phyloP scores from a whole-genome alignment of 2,113 vertebrate genomes.

The Hemibagrus wyckioides region DNA sequence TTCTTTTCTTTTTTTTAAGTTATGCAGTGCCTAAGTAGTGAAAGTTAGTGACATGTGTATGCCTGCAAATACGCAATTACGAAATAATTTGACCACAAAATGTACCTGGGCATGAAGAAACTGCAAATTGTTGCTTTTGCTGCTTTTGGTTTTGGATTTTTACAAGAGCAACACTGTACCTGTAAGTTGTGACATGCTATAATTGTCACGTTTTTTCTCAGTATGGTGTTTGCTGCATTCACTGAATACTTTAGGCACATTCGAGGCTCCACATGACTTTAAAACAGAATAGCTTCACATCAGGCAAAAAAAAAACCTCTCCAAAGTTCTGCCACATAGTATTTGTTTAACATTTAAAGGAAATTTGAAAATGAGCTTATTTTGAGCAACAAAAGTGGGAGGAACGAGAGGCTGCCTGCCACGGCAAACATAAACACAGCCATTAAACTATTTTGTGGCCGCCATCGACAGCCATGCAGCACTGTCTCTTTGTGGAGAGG shows the following conservation, averaged over 20 bases:
- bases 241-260: not conserved
- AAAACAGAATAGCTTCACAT: not conserved
- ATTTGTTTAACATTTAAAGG: constrained; percentile 51
- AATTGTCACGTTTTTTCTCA: not conserved
- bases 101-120: constrained; percentile 30
- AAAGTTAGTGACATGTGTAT: constrained; percentile 19
- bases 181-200: constrained; percentile 2
- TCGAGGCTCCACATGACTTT: not conserved
- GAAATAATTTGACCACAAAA: constrained; percentile 31
- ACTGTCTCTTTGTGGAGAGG: constrained; percentile 39
- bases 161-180: constrained; percentile 33
- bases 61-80: constrained; percentile 36
- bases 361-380: constrained; percentile 64
- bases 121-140: constrained; percentile 26
- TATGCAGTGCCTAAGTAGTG: constrained; percentile 14
- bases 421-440: constrained; percentile 72
- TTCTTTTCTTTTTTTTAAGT: not conserved
- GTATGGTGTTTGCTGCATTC: not conserved
- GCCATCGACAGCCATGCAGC: constrained; percentile 60
- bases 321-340: constrained; percentile 23
- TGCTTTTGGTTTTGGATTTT: constrained; percentile 22
- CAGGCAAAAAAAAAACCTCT: not conserved
- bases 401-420: constrained; percentile 65
- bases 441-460: constrained; percentile 70
- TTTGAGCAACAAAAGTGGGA: constrained; percentile 69